phyloP scores from a whole-genome alignment of 2,797 vertebrate genomes.

The Oryzias sinensis region DNA sequence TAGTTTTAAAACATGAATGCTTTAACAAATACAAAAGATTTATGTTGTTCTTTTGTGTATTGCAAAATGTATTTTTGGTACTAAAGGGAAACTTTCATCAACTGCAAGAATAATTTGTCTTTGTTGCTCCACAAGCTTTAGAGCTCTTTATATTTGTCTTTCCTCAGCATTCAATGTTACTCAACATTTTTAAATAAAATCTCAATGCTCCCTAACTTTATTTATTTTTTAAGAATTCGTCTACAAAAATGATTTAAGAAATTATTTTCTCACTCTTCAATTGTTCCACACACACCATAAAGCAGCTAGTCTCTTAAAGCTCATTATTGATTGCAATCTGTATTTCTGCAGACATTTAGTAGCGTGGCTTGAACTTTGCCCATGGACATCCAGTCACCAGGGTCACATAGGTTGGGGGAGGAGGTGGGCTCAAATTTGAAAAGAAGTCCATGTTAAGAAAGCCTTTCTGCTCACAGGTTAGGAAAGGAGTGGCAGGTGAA shows the following conservation, averaged over 20 bases:
- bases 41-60: too few relatives aligned
- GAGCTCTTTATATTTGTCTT: too few relatives aligned
- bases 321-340: conserved; percentile 31
- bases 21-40: too few relatives aligned
- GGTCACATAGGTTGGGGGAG: conserved; percentile 39
- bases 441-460: conserved; percentile 19
- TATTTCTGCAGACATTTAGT: conserved; percentile 9
- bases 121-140: too few relatives aligned
- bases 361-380: conserved; percentile 72
- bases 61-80: too few relatives aligned
- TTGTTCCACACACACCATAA: background rate
- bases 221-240: too few relatives aligned
- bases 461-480: background rate
- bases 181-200: too few relatives aligned
- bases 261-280: background rate
- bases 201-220: too few relatives aligned
- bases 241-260: background rate
- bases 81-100: too few relatives aligned
- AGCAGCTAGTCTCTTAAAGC: conserved; percentile 1
- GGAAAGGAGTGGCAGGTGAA: conserved; percentile 20
- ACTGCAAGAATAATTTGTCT: too few relatives aligned
- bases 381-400: conserved; percentile 63
- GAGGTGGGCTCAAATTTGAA: conserved; percentile 28
- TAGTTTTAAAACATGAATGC: too few relatives aligned
- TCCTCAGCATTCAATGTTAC: too few relatives aligned